Evolutionary conservation across 2,113 vertebrate genomes (phyloP).

Genomic region (Lipophrys pholis): DNA sequence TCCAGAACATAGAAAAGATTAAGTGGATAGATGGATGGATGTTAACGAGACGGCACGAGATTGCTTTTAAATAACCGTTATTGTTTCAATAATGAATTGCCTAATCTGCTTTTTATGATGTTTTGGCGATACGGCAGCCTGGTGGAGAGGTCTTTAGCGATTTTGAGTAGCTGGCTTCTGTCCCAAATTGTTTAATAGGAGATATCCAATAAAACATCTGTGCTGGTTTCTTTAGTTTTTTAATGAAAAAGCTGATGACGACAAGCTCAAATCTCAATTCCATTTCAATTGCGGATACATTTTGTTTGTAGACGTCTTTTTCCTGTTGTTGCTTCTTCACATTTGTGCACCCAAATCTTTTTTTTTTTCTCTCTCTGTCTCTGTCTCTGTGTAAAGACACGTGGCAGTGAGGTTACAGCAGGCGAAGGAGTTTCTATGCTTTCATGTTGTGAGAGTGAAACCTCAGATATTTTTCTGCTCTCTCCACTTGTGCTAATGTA

Average conservation of each 20-base stretch:
- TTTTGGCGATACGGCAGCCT: not conserved
- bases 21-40: no score
- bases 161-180: not conserved
- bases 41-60: no score
- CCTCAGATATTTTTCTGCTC: constrained; percentile 34
- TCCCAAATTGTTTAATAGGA: no score
- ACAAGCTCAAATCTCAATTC: no score
- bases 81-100: not conserved
- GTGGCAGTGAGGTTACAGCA: constrained; percentile 18
- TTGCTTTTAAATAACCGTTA: not conserved
- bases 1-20: no score
- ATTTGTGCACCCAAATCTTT: not conserved
- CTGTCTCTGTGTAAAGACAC: not conserved
- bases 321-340: not conserved
- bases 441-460: constrained; percentile 26
- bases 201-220: no score
- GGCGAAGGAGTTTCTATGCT: constrained; percentile 6
- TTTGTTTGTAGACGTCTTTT: not conserved
- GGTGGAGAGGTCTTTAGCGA: not conserved
- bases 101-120: not conserved
- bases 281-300: no score
- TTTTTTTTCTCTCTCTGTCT: not conserved
- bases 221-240: no score
- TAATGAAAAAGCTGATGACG: no score
- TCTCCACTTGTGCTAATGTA: constrained; percentile 58